Base-by-base conservation (phyloP, 2,113 vertebrate genomes). In the Orycteropus afer region DNA sequence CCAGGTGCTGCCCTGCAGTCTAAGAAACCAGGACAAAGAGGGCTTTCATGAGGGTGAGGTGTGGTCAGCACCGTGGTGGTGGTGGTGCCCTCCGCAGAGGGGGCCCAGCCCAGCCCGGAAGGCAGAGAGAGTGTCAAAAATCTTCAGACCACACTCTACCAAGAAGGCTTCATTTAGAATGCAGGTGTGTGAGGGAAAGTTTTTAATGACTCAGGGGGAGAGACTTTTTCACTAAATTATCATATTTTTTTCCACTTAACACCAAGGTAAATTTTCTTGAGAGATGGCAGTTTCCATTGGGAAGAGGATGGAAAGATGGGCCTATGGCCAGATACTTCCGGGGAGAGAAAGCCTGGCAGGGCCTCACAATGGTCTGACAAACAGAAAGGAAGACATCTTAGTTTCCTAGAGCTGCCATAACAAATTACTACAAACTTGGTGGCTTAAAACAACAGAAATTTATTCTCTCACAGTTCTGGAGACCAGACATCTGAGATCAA, bases 141-240 rank as follows among this genome's bases (percentile, higher is more conserved):
- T 23, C 74, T 78, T 69, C 71, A 80, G 78, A 73, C 73, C 78
- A 12, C 25, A 51, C 23, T 71, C 79, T 3, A 17, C 83, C 40
- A 5, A n/a, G 22, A 73, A 40, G 15, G n/a, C 86, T 74, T 82
- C 49, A 6, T 78, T 93, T 63, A n/a, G 59, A 82, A 74, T 47
- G 47, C 69, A 76, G 76, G 67, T 73, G 74, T 89, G 71, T 20
- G n/a, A 94, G 84, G 84, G 74, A 37, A 94, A 37, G 22, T 74
- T 93, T 89, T 93, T 86, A 95, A 89, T 81, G 53, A 79, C 69
- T 89, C 67, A 20, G 55, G 93, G 74, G 79, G 40, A 91, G 85
- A 74, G 67, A 73, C 45, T 79, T 93, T 73, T 42, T 49, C 67
- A 90, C 49, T 78, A 95, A 94, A 79, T 74, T 78, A 89, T 86